Percentiles rank a stretch among this genome's conserved stretches.
Conservation (phyloP, 2,888 invertebrate genomes). For the Bombylius discolor region DNA sequence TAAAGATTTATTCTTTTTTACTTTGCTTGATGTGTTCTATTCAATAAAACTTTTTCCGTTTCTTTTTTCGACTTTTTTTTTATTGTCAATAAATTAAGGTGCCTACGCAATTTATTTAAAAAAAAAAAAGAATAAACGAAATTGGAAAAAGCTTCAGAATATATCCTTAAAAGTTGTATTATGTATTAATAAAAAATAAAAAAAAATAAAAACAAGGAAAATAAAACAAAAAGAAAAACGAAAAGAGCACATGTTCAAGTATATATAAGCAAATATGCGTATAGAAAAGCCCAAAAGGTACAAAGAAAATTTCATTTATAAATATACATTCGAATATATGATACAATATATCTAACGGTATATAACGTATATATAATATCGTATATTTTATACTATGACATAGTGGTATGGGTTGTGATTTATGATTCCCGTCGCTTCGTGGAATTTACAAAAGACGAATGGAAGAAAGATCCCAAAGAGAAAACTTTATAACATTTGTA, state of each 20-base stretch:
- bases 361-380: neutral
- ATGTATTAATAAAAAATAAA: too few species aligned
- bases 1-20: too few species aligned
- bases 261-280: too few species aligned
- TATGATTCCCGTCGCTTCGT: slow-evolving; percentile 29
- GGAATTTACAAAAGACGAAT: slow-evolving; percentile 24
- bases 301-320: too few species aligned
- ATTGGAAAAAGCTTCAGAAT: too few species aligned
- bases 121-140: neutral
- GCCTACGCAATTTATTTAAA: neutral
- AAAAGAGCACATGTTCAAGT: too few species aligned
- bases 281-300: too few species aligned
- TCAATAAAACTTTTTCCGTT: neutral
- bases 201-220: too few species aligned
- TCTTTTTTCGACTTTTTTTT: neutral
- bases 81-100: neutral
- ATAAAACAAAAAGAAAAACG: too few species aligned
- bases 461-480: slow-evolving; percentile 15
- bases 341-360: neutral
- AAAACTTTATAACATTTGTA: slow-evolving; percentile 5
- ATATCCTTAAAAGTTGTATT: too few species aligned
- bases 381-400: slow-evolving; percentile 29
- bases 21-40: too few species aligned
- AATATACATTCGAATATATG: too few species aligned
- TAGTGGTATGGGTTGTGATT: slow-evolving; percentile 35